Evolutionary conservation across 2,113 vertebrate genomes (phyloP).

Genomic region (Mormyrus lacerda): DNA sequence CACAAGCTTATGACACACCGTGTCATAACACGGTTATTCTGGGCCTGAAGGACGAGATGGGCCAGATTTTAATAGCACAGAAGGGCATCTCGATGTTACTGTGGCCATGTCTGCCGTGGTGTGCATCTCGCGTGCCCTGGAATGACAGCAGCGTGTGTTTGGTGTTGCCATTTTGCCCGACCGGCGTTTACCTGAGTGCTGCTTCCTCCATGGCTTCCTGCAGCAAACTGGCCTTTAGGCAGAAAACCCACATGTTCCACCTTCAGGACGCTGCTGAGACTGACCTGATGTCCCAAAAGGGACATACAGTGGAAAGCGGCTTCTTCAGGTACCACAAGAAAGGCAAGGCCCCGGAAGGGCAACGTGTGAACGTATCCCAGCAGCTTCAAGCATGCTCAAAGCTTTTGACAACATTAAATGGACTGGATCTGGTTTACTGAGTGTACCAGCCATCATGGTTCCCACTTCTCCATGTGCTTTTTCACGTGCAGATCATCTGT

Average conservation of each 20-base stretch:
- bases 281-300: neutral
- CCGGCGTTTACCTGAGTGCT: neutral
- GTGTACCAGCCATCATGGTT: neutral
- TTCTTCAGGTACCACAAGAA: neutral
- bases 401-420: neutral
- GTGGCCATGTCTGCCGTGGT: neutral
- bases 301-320: neutral
- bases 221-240: neutral
- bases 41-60: neutral
- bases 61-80: neutral
- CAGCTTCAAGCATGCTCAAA: neutral
- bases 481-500: neutral
- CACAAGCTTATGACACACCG: neutral
- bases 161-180: neutral
- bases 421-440: neutral
- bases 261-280: neutral
- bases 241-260: neutral
- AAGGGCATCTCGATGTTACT: neutral
- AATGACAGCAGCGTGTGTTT: no score
- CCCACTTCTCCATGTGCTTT: neutral
- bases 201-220: neutral
- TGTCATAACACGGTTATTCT: neutral
- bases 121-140: neutral
- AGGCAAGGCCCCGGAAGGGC: neutral
- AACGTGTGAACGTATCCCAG: neutral